Percentiles rank a stretch among this genome's conserved stretches.
Conservation (phyloP, 1,140 invertebrate genomes). For the Euschistus heros region DNA sequence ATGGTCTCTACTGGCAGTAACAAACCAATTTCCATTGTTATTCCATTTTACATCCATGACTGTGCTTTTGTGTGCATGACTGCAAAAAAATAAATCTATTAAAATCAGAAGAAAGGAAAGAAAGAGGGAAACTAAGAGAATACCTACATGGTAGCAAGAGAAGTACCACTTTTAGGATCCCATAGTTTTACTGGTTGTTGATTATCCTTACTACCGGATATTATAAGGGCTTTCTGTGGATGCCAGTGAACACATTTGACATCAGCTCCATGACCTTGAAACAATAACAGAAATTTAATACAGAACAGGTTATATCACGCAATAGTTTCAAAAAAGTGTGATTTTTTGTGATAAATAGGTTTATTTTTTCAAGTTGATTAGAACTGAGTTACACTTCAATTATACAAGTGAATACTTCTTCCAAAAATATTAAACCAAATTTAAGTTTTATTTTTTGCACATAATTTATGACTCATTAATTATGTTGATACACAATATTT, state of each 20-base stretch:
- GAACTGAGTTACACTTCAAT: too few species aligned
- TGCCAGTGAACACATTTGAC: constrained; percentile 99
- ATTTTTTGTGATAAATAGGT: too few species aligned
- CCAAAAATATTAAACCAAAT: too few species aligned
- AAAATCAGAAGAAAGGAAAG: neutral
- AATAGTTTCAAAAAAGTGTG: too few species aligned
- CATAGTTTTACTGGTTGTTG: constrained; percentile 99
- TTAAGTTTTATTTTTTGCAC: too few species aligned
- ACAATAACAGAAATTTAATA: neutral
- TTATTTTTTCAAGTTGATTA: too few species aligned
- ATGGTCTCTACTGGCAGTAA: constrained; percentile 97
- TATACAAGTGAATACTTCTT: too few species aligned
- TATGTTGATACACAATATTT: too few species aligned
- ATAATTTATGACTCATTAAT: too few species aligned
- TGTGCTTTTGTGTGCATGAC: constrained; percentile 97
- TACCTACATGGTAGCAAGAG: constrained; percentile 64
- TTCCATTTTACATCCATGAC: constrained; percentile 99
- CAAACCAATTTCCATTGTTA: constrained; percentile 96
- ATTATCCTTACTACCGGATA: constrained; percentile 98
- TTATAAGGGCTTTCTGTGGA: constrained; percentile 90
- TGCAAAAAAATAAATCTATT: constrained; percentile 37
- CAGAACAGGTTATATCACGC: too few species aligned
- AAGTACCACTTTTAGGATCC: constrained; percentile 93
- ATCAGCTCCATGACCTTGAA: constrained; percentile 90
- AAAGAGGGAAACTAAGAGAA: constrained; percentile 28